Base-by-base conservation (phyloP, 2,113 vertebrate genomes). In the Mesocricetus auratus region DNA sequence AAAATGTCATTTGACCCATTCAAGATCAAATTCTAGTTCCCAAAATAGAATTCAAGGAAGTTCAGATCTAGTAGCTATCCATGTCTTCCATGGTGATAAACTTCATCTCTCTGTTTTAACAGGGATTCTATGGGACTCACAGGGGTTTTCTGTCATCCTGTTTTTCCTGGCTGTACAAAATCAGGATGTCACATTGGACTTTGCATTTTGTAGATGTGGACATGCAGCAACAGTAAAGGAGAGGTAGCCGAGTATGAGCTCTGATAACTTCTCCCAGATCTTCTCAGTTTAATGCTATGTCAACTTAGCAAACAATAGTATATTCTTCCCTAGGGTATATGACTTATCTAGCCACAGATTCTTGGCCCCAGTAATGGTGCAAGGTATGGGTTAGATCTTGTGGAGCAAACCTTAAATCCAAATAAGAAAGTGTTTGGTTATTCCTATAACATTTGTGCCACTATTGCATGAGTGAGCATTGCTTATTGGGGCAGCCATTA, bases 21-120 rank as follows among this genome's bases (percentile, higher is more conserved):
- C 82, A 75, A 71, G 17, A 47, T 91, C 39, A 73, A 93, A 86
- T 50, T 42, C 29, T 93, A 6, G 74, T 64, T 94, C 62, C 21
- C 58, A 42, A 96, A 95, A 78, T 47, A 79, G 2, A 94, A 47
- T 58, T 90, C 8, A 39, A 69, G 79, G n/a, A 69, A 87, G 42
- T 82, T 82, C 77, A 68, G 5, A 64, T 36, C 7, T 69, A 36
- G 71, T 4, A 58, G 82, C 60, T 36, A 69, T 60, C 91, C 50
- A 36, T 31, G 24, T 77, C 60, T 89, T 71, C 42, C 86, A 36
- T 45, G 68, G 4, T 11, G 77, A 78, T 66, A 78, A 78, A 62
- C 36, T 7, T 78, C 74, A 62, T 33, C 73, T 24, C 64, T 16
- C 39, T 42, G 16, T 8, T 77, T 8, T 69, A 66, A 60, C 53